phyloP scores from a whole-genome alignment of 2,797 vertebrate genomes.

The Triplophysa bombifrons region DNA sequence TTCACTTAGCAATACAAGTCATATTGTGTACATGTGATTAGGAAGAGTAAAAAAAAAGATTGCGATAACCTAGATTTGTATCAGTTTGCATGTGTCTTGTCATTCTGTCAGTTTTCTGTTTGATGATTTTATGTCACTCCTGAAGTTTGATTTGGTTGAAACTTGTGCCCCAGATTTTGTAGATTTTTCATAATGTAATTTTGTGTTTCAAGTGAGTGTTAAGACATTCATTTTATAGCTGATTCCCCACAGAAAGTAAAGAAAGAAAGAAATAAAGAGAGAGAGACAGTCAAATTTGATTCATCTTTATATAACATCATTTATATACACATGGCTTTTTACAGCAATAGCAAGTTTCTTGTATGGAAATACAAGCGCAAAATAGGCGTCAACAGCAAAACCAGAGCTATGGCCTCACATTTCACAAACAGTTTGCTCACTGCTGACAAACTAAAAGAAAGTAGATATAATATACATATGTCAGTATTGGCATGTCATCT shows the following conservation, averaged over 20 bases:
- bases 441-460: constrained; percentile 56
- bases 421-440: constrained; percentile 50
- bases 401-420: constrained; percentile 64
- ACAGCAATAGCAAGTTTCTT: constrained; percentile 85
- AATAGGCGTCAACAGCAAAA: constrained; percentile 76
- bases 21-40: too few species aligned
- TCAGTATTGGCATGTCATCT: constrained; percentile 58
- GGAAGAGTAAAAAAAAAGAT: too few species aligned
- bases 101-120: too few species aligned
- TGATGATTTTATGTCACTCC: too few species aligned
- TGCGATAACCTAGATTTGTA: too few species aligned
- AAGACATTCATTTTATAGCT: neutral
- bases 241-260: neutral
- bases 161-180: too few species aligned
- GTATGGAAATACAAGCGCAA: constrained; percentile 73
- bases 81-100: too few species aligned
- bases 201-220: neutral
- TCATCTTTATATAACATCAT: constrained; percentile 74
- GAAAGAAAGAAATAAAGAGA: constrained; percentile 34
- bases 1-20: too few species aligned
- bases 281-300: constrained; percentile 59
- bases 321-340: constrained; percentile 91
- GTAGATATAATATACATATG: constrained; percentile 66
- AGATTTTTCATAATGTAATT: too few species aligned
- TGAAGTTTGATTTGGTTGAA: too few species aligned